Evolutionary conservation across 2,888 invertebrate genomes (phyloP).

Genomic region (Harmothoe impar): DNA sequence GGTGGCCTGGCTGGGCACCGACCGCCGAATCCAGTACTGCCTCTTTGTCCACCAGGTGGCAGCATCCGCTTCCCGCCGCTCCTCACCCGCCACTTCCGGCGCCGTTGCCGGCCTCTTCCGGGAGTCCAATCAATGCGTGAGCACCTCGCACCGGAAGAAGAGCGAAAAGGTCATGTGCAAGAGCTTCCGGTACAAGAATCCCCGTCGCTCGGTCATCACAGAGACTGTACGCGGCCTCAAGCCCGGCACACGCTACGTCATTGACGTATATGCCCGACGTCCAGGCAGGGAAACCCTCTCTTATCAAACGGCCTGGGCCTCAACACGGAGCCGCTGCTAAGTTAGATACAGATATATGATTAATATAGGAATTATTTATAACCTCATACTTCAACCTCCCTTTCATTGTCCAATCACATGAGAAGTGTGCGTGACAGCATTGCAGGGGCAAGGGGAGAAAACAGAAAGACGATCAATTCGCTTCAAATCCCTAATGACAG

Average conservation of each 20-base stretch:
- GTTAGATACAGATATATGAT: neutral
- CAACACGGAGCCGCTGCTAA: conserved; percentile 46
- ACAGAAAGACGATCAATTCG: too few relatives aligned
- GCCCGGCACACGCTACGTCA: conserved; percentile 75
- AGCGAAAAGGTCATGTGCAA: conserved; percentile 71
- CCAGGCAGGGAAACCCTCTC: conserved; percentile 41
- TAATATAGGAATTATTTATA: neutral
- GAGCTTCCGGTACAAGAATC: conserved; percentile 69
- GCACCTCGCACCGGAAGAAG: conserved; percentile 65
- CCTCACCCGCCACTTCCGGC: neutral
- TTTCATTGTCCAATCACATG: too few relatives aligned
- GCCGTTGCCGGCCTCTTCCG: neutral
- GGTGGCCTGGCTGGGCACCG: conserved; percentile 80
- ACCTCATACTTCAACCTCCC: too few relatives aligned
- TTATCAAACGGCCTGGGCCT: conserved; percentile 31
- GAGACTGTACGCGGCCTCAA: conserved; percentile 77
- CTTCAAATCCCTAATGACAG: too few relatives aligned
- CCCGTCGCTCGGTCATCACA: conserved; percentile 73
- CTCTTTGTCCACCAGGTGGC: conserved; percentile 72
- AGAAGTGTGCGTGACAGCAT: too few relatives aligned
- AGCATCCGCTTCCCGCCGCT: neutral
- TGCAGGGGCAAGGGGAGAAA: too few relatives aligned
- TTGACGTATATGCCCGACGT: conserved; percentile 54
- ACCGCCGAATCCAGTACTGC: conserved; percentile 80
- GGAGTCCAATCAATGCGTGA: conserved; percentile 53